Conservation (phyloP, 2,797 vertebrate species). For the Microtus californicus region DNA sequence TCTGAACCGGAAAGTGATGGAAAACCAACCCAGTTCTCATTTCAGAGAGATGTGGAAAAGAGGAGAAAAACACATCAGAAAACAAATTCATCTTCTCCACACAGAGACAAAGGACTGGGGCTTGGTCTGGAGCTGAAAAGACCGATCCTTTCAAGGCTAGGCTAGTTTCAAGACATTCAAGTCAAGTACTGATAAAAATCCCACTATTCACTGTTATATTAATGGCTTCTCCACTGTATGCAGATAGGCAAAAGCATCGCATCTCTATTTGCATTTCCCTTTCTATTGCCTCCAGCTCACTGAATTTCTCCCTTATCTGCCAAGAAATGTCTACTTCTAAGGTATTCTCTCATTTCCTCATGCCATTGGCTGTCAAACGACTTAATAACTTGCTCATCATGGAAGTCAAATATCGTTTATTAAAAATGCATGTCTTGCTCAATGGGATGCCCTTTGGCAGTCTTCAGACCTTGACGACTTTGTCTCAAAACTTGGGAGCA, state of each 20-base stretch:
- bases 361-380: conserved; percentile 84
- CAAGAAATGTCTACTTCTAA: conserved; percentile 83
- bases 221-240: conserved; percentile 77
- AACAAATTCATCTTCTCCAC: conserved; percentile 78
- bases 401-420: conserved; percentile 84
- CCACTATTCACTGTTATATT: conserved; percentile 79
- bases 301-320: conserved; percentile 83
- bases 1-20: conserved; percentile 65
- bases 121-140: conserved; percentile 68
- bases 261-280: conserved; percentile 83
- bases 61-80: conserved; percentile 65
- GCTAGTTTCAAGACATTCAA: conserved; percentile 71
- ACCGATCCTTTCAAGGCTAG: conserved; percentile 61
- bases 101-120: conserved; percentile 71
- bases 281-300: conserved; percentile 80
- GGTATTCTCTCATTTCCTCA: conserved; percentile 83
- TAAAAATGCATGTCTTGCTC: conserved; percentile 83
- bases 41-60: conserved; percentile 62
- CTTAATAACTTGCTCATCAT: conserved; percentile 85
- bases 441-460: conserved; percentile 76
- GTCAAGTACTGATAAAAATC: conserved; percentile 82
- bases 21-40: conserved; percentile 71
- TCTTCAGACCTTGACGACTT: conserved; percentile 79
- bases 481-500: conserved; percentile 56
- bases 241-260: conserved; percentile 80